A percentile compares a stretch with the other conserved stretches of the same genome.
Conservation (phyloP, 1,140 invertebrate species). For the Drosophila ambigua region DNA sequence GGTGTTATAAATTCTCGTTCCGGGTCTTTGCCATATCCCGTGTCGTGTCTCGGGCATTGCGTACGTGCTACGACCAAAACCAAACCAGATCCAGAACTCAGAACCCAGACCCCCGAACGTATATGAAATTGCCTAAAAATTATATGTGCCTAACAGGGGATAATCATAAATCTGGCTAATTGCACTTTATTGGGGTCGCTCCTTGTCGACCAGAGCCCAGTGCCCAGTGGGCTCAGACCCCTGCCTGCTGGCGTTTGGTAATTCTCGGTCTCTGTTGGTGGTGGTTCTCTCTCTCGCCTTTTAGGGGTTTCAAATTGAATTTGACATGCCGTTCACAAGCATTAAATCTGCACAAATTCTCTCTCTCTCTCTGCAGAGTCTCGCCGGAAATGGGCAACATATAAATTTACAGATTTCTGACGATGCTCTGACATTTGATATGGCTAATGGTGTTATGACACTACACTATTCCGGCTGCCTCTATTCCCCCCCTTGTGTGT, state of each 20-base stretch:
- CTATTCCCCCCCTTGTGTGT: background rate
- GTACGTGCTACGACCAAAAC: slow-evolving; percentile 36
- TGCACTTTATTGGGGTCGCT: slow-evolving; percentile 79
- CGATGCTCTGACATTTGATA: slow-evolving; percentile 63
- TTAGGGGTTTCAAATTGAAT: slow-evolving; percentile 73
- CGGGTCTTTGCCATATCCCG: slow-evolving; percentile 34
- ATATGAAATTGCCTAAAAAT: slow-evolving; percentile 80
- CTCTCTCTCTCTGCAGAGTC: too few relatives aligned
- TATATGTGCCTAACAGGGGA: slow-evolving; percentile 83
- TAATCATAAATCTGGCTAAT: slow-evolving; percentile 84
- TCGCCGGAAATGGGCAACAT: slow-evolving; percentile 49
- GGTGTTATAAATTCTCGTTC: slow-evolving; percentile 78
- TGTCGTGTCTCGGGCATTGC: slow-evolving; percentile 2
- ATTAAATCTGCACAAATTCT: slow-evolving; percentile 67
- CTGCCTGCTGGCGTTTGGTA: background rate
- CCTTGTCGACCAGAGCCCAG: slow-evolving; percentile 16
- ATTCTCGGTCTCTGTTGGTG: slow-evolving; percentile 29
- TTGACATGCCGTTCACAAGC: slow-evolving; percentile 73
- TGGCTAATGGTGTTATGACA: slow-evolving; percentile 62
- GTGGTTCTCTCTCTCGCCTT: slow-evolving; percentile 40
- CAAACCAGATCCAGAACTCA: too few relatives aligned
- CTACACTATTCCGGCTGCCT: slow-evolving; percentile 16
- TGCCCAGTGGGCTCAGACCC: too few relatives aligned
- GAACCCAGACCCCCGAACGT: slow-evolving; percentile 29
- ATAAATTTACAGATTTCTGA: slow-evolving; percentile 72